Percentiles rank a stretch among this genome's conserved stretches.
Conservation (phyloP, 2,888 invertebrate genomes). For the Eupithecia tripunctaria region DNA sequence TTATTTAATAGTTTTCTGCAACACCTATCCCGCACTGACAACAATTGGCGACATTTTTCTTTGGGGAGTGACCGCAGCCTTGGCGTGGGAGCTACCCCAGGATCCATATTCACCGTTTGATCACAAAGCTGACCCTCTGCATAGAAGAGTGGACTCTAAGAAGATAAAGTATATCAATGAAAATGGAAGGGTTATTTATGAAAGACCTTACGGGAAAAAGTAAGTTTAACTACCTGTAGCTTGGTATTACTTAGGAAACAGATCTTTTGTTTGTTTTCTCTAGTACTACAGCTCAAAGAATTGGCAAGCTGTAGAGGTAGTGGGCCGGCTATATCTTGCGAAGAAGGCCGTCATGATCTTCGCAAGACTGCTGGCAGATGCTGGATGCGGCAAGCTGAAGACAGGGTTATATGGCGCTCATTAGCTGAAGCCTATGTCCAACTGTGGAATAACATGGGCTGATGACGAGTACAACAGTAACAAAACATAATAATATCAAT, state of each 20-base stretch:
- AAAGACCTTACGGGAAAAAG: conserved; percentile 66
- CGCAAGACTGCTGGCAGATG: too few relatives aligned
- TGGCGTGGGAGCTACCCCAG: conserved; percentile 91
- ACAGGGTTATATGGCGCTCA: too few relatives aligned
- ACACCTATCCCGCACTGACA: conserved; percentile 82
- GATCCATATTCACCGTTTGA: conserved; percentile 81
- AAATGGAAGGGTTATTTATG: conserved; percentile 66
- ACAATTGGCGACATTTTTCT: conserved; percentile 85
- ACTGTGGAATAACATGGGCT: too few relatives aligned
- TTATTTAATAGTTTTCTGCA: conserved; percentile 83
- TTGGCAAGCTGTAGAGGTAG: too few relatives aligned
- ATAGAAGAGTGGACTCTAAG: conserved; percentile 71
- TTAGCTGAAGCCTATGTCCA: too few relatives aligned
- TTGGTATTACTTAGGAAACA: neutral
- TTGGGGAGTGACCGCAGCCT: conserved; percentile 89
- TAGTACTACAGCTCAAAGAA: too few relatives aligned
- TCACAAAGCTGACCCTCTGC: conserved; percentile 76
- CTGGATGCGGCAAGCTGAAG: too few relatives aligned
- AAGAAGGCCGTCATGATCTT: too few relatives aligned
- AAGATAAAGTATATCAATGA: conserved; percentile 71
- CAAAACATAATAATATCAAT: neutral
- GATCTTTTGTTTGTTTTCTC: neutral
- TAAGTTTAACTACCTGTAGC: conserved; percentile 49
- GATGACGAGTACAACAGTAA: neutral
- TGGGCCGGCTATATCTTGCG: too few relatives aligned